These are phyloP conservation scores for Syrmaticus mikado DNA, from an alignment of 2,113 vertebrate species.

Conservation along the genomic window DNA sequence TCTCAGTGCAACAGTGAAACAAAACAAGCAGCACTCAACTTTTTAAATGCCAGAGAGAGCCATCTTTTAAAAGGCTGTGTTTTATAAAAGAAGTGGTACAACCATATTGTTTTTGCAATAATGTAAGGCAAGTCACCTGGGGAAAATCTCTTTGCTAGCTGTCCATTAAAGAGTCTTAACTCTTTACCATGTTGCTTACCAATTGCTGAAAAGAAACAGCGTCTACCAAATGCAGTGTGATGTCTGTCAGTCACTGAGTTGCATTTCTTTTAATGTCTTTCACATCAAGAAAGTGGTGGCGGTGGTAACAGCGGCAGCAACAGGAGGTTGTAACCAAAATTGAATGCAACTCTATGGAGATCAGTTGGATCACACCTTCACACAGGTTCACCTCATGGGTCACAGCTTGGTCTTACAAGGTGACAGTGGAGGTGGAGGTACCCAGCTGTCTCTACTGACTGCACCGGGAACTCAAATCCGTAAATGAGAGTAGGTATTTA, in stretches of 20 bases:
- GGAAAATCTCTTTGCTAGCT: not conserved
- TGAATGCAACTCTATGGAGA: not conserved
- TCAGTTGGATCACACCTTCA: not conserved
- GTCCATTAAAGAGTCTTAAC: not conserved
- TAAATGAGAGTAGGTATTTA: not conserved
- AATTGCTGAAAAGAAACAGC: not conserved
- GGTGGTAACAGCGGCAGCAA: not conserved
- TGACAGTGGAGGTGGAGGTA: not conserved
- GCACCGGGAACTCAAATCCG: not conserved
- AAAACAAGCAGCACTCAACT: not conserved
- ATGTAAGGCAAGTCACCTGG: not conserved
- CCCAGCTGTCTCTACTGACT: not conserved
- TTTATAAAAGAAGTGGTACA: not conserved
- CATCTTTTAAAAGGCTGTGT: not conserved
- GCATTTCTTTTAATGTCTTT: not conserved
- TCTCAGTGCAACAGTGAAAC: not conserved
- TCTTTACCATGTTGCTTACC: not conserved
- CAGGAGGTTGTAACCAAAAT: not conserved
- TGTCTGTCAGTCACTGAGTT: not conserved
- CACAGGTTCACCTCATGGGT: not conserved
- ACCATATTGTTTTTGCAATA: not conserved
- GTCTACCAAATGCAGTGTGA: not conserved
- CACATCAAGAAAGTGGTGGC: not conserved
- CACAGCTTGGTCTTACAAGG: not conserved
- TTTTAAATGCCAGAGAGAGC: conserved; percentile 2